These are phyloP conservation scores for Salpingus planirostris DNA, from an alignment of 2,888 invertebrate genomes.

Conservation along the genomic window DNA sequence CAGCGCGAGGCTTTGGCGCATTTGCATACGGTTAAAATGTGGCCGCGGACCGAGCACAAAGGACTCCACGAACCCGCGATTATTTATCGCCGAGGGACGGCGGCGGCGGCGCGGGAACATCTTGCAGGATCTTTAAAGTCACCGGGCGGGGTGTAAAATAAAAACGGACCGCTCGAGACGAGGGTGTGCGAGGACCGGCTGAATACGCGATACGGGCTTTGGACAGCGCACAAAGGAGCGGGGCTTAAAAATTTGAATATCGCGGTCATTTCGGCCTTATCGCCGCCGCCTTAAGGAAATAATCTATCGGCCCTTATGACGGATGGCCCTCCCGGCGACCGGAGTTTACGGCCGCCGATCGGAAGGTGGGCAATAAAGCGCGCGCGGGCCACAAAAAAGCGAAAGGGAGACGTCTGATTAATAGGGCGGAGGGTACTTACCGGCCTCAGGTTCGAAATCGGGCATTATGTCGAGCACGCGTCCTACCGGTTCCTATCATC, in stretches of 20 bases:
- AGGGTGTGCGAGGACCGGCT: slow-evolving; percentile 27
- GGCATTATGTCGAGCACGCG: slow-evolving; percentile 29
- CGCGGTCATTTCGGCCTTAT: slow-evolving; percentile 44
- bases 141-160: too few species aligned
- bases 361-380: too few species aligned
- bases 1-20: slow-evolving; percentile 36
- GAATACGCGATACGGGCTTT: slow-evolving; percentile 37
- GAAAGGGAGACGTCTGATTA: slow-evolving; percentile 23
- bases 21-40: slow-evolving; percentile 44
- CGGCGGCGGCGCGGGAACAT: slow-evolving; percentile 31
- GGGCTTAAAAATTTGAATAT: slow-evolving; percentile 46
- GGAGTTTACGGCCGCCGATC: slow-evolving; percentile 13
- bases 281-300: slow-evolving; percentile 40
- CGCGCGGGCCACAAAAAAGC: background rate
- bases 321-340: slow-evolving; percentile 27
- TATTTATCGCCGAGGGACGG: slow-evolving; percentile 17
- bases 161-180: background rate
- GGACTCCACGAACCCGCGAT: slow-evolving; percentile 30
- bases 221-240: slow-evolving; percentile 37
- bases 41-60: slow-evolving; percentile 39
- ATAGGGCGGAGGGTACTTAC: slow-evolving; percentile 26
- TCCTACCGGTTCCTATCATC: slow-evolving; percentile 33
- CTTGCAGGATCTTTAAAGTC: slow-evolving; percentile 30
- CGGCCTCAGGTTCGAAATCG: slow-evolving; percentile 23
- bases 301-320: slow-evolving; percentile 38